Evolutionary conservation across 2,113 vertebrate species (phyloP).

Genomic region (Isichthys henryi): DNA sequence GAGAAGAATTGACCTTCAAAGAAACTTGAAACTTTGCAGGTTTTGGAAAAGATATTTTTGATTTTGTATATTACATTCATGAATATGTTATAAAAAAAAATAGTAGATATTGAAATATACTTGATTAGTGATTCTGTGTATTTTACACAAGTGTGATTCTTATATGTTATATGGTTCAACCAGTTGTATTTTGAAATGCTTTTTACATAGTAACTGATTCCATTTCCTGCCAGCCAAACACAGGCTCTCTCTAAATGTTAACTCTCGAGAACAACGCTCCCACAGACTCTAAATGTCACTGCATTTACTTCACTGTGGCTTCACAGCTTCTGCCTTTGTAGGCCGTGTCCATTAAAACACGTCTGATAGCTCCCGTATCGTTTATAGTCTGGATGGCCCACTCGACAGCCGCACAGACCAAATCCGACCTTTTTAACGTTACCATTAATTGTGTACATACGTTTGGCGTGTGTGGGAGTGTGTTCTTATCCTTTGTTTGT

Average conservation of each 20-base stretch:
- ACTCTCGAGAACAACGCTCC: neutral
- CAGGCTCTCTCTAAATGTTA: constrained; percentile 49
- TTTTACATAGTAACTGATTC: constrained; percentile 72
- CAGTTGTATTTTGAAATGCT: constrained; percentile 77
- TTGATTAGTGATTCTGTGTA: constrained; percentile 81
- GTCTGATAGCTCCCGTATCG: neutral
- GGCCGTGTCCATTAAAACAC: neutral
- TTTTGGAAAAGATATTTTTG: constrained; percentile 66
- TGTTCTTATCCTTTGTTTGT: neutral
- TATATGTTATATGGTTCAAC: constrained; percentile 76
- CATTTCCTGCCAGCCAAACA: constrained; percentile 61
- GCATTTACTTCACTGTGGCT: neutral
- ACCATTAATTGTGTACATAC: neutral
- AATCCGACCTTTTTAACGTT: neutral
- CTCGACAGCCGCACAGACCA: neutral
- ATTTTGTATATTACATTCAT: constrained; percentile 88
- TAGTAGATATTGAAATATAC: constrained; percentile 79
- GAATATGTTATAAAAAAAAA: constrained; percentile 67
- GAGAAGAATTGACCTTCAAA: constrained; percentile 61
- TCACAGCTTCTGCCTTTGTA: neutral
- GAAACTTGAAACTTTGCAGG: constrained; percentile 84
- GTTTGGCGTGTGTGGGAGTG: neutral
- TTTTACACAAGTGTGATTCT: constrained; percentile 88
- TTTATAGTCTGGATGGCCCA: neutral
- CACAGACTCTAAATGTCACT: neutral